A percentile compares a stretch with the other conserved stretches of the same genome.
Conservation (phyloP, 2,113 vertebrate species). For the Eubucco bourcierii region DNA sequence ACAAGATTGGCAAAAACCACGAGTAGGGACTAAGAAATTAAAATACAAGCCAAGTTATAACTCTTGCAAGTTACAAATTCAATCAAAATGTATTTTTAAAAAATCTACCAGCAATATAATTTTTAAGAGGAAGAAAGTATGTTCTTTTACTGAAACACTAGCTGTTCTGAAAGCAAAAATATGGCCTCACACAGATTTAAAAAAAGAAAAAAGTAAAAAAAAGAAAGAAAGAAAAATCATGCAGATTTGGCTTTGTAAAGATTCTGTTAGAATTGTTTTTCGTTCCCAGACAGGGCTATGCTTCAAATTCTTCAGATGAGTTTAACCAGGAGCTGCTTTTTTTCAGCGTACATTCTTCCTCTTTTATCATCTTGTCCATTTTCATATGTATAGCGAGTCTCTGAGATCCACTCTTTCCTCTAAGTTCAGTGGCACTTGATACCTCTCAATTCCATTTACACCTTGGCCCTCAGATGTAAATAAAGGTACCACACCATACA, state of each 20-base stretch:
- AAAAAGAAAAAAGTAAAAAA: no score
- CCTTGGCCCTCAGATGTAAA: neutral
- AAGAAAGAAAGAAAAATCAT: neutral
- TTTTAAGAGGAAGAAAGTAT: neutral
- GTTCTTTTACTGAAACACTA: neutral
- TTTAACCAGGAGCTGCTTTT: neutral
- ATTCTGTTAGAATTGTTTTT: neutral
- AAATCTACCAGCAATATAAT: neutral
- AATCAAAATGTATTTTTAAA: neutral
- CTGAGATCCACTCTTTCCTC: neutral
- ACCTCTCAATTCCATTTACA: neutral
- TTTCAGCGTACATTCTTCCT: neutral
- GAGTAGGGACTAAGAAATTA: neutral
- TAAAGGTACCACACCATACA: neutral
- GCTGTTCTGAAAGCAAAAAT: neutral
- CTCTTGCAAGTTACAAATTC: neutral
- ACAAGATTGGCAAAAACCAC: neutral
- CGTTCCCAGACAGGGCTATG: accelerated
- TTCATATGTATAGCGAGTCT: neutral
- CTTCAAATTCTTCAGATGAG: neutral
- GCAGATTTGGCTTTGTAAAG: neutral
- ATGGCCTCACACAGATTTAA: neutral
- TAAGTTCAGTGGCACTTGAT: neutral
- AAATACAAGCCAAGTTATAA: neutral
- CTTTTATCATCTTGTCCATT: neutral